These are phyloP conservation scores for Pipra filicauda DNA, from an alignment of 2,113 vertebrate species.

Conservation along the genomic window DNA sequence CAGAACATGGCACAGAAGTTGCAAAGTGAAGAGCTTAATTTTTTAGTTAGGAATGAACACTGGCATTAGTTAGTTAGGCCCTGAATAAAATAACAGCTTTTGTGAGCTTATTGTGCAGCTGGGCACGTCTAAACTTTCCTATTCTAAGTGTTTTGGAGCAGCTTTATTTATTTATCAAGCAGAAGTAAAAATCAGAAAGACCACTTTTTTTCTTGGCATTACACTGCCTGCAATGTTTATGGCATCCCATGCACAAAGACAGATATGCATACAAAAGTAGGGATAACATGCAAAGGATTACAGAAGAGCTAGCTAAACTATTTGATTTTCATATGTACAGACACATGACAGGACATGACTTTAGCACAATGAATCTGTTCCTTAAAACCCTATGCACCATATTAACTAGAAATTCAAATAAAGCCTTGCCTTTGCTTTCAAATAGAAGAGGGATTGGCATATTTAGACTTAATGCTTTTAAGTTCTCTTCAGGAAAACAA, in stretches of 20 bases:
- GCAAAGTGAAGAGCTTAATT: background rate
- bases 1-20: background rate
- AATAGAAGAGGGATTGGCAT: background rate
- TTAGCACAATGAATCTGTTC: slow-evolving; percentile 7
- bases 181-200: background rate
- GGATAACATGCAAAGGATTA: background rate
- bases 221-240: background rate
- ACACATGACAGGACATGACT: background rate
- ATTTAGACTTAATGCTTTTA: background rate
- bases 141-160: background rate
- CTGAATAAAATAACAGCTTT: slow-evolving; percentile 4
- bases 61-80: slow-evolving; percentile 1
- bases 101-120: background rate
- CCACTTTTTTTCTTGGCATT: background rate
- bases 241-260: background rate
- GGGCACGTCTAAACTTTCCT: background rate
- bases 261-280: background rate
- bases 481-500: background rate
- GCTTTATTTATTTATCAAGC: background rate
- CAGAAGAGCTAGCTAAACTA: background rate
- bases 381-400: background rate
- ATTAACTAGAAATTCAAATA: slow-evolving; percentile 17
- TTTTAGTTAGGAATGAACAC: slow-evolving; percentile 1
- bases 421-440: background rate
- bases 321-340: background rate